These are phyloP conservation scores for Pectinophora gossypiella DNA, from an alignment of 1,140 invertebrate species.

Conservation along the genomic window DNA sequence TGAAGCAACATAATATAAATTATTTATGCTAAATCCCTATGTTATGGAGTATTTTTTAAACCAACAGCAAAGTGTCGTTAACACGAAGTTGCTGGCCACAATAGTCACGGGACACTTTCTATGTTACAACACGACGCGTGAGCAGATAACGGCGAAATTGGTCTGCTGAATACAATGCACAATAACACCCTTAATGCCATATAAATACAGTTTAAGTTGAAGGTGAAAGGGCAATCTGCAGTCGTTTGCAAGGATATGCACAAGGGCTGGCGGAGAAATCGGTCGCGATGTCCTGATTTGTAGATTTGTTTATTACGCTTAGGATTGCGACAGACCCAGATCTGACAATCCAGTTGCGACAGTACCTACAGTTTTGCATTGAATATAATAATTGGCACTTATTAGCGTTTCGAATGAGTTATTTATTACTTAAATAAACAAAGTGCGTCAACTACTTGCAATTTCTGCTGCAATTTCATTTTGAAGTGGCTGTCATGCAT, in stretches of 20 bases:
- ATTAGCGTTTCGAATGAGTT: too few species aligned
- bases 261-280: conserved; percentile 35
- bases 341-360: too few species aligned
- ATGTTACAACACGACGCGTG: conserved; percentile 33
- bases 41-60: too few species aligned
- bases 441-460: too few species aligned
- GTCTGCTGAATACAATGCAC: conserved; percentile 16
- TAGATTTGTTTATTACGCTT: conserved; percentile 18
- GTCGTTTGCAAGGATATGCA: conserved; percentile 2
- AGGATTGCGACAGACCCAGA: not conserved
- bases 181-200: conserved; percentile 23
- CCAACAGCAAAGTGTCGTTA: too few species aligned
- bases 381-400: too few species aligned
- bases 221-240: not conserved
- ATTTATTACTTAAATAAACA: too few species aligned
- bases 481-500: too few species aligned
- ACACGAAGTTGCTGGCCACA: conserved; percentile 25
- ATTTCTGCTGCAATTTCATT: too few species aligned
- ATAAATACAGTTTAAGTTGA: conserved; percentile 27
- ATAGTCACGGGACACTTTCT: conserved; percentile 52
- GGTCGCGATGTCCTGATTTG: conserved; percentile 20
- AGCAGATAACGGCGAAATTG: conserved; percentile 31
- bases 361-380: too few species aligned
- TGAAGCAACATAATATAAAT: too few species aligned
- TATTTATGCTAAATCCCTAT: too few species aligned